phyloP scores from a whole-genome alignment of 2,113 vertebrate genomes.

The Neotoma lepida region DNA sequence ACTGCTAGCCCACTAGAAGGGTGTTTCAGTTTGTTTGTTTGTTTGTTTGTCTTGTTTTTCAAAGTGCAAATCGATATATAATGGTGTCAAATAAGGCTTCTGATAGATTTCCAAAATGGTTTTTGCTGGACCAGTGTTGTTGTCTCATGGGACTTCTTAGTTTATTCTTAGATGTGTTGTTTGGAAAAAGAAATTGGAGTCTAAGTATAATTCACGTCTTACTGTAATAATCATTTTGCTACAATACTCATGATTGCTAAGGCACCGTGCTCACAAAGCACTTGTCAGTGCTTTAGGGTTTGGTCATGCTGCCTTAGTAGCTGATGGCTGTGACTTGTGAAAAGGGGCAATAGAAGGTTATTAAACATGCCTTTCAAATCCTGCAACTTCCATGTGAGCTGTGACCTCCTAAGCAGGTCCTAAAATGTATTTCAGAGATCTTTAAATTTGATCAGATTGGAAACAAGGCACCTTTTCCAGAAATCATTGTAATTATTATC shows the following conservation, averaged over 20 bases:
- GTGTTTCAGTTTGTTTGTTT: neutral
- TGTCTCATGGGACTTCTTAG: neutral
- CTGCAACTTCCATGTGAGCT: neutral
- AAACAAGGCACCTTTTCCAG: neutral
- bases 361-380: neutral
- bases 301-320: neutral
- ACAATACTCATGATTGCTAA: neutral
- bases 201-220: neutral
- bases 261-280: neutral
- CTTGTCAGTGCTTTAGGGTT: constrained; percentile 4
- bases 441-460: neutral
- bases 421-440: constrained; percentile 21
- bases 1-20: neutral
- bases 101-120: constrained; percentile 38
- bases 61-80: neutral
- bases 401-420: neutral
- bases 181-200: neutral
- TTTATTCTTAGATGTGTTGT: constrained; percentile 50
- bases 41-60: neutral
- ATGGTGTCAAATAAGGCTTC: neutral
- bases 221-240: neutral
- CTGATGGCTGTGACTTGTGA: neutral
- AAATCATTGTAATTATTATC: neutral
- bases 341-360: neutral
- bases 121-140: neutral